These are phyloP conservation scores for Plodia interpunctella DNA, from an alignment of 1,140 invertebrate species.

Conservation along the genomic window DNA sequence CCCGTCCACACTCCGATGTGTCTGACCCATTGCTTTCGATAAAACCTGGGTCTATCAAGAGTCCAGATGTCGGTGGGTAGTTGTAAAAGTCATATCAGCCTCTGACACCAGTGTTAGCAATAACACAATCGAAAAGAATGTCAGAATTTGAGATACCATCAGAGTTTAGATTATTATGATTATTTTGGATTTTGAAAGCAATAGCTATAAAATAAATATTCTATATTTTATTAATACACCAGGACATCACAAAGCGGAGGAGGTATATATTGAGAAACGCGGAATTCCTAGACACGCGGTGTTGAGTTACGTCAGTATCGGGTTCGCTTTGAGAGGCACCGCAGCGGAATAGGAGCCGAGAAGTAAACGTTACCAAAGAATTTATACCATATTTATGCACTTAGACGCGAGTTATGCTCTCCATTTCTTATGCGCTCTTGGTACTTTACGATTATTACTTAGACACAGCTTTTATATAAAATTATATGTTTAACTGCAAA, in stretches of 20 bases:
- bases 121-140: too few species aligned
- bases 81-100: too few species aligned
- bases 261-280: conserved; percentile 55
- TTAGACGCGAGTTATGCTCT: conserved; percentile 29
- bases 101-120: too few species aligned
- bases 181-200: too few species aligned
- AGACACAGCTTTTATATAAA: conserved; percentile 25
- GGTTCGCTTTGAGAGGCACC: conserved; percentile 65
- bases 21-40: too few species aligned
- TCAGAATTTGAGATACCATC: too few species aligned
- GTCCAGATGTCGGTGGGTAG: too few species aligned
- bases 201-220: too few species aligned
- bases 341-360: conserved; percentile 54
- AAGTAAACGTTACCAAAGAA: conserved; percentile 44
- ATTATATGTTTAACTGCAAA: conserved; percentile 1
- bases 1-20: too few species aligned
- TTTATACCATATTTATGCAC: conserved; percentile 59
- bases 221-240: conserved; percentile 53
- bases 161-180: too few species aligned
- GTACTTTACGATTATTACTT: conserved; percentile 58
- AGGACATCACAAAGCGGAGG: conserved; percentile 45
- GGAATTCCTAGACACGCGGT: conserved; percentile 56
- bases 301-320: conserved; percentile 58
- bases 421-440: conserved; percentile 46
- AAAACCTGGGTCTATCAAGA: too few species aligned